Evolutionary conservation across 2,113 vertebrate species (phyloP).

Genomic region (Apus apus): DNA sequence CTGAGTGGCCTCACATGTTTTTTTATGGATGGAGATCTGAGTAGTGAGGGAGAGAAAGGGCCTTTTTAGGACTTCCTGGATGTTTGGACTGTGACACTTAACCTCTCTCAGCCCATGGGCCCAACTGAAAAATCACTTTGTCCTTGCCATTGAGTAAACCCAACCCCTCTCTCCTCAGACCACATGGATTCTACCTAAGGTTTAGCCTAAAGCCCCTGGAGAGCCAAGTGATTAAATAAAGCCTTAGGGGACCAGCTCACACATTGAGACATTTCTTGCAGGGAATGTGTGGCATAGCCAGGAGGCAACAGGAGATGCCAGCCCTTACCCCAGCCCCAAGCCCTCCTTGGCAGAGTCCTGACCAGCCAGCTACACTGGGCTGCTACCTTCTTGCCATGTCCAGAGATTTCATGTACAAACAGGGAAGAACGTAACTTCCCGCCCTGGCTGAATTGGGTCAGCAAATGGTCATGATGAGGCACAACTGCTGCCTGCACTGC

Average conservation of each 20-base stretch:
- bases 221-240: not conserved
- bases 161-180: not conserved
- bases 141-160: not conserved
- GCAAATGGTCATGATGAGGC: accelerated
- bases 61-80: not conserved
- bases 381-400: constrained; percentile 46
- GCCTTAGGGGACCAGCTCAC: not conserved
- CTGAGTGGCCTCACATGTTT: accelerated
- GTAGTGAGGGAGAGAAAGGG: not conserved
- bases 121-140: not conserved
- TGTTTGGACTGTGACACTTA: not conserved
- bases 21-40: not conserved
- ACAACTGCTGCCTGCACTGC: not conserved
- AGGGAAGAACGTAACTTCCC: accelerated
- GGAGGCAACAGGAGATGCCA: accelerated
- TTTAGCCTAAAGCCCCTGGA: not conserved
- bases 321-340: not conserved
- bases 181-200: accelerated
- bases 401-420: constrained; percentile 45
- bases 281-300: accelerated
- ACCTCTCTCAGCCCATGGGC: accelerated
- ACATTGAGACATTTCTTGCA: not conserved
- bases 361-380: not conserved
- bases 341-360: constrained; percentile 28
- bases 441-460: not conserved